Base-by-base conservation (phyloP, 2,888 invertebrate species). In the Cephus runcator region DNA sequence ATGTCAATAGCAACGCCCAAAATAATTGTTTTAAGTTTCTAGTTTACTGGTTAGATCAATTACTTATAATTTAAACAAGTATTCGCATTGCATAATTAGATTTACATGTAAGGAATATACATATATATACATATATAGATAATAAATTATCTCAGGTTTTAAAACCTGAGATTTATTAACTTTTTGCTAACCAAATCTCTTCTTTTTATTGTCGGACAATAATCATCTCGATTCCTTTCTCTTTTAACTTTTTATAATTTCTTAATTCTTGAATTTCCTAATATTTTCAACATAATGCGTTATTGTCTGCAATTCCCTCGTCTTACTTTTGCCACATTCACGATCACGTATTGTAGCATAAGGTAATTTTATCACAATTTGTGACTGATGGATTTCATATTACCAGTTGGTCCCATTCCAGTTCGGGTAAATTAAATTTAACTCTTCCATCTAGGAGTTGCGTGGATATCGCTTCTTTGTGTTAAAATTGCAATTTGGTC, bases 361-460 rank as follows among this genome's bases (percentile, higher is more conserved):
- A 40, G 6, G 6, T 15, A 40, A 40, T 40, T 40, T 40, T 15
- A 40, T 40, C 15, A 23, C 40, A 40, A 40, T 15, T 40, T 40
- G 15, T 40, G 15, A 40, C 40, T 40, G 36, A 40, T 40, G 40
- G 76, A 71, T 77, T 36, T 75, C 73, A 69, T 40, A 40, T 80
- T 73, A 56, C 30, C 69, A 40, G 23, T 40, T 40, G 11, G 78
- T 85, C 87, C 85, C 83, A 81, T 82, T 87, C 89, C 90, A 91
- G 90, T 90, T 89, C 88, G 87, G 88, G 87, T 91, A 91, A 87
- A 91, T 88, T 88, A 74, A 79, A 85, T 89, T 91, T 90, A 91
- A 91, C 89, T 85, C 86, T 86, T 80, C 83, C 85, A 87, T 88
- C 88, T 90, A 84, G 91, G 90, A 88, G 77, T 69, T 81, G 79